These are phyloP conservation scores for Caiman crocodilus DNA, from an alignment of 2,797 vertebrate species.

Conservation along the genomic window DNA sequence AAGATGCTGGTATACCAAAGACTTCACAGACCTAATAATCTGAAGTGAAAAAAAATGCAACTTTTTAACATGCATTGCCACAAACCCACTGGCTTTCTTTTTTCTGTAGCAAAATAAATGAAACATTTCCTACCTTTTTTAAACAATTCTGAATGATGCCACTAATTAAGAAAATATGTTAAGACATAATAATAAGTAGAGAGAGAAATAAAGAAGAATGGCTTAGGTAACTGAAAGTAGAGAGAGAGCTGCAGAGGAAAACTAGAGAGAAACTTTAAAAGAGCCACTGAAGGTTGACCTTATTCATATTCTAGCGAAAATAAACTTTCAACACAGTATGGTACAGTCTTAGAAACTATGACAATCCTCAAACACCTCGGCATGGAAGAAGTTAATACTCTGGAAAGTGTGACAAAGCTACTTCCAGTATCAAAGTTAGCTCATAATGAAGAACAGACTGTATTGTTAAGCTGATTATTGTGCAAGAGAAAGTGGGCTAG, in stretches of 20 bases:
- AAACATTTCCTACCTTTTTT: neutral
- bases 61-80: accelerated
- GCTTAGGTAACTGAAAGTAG: neutral
- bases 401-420: neutral
- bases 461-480: neutral
- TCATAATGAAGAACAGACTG: neutral
- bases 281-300: neutral
- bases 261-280: neutral
- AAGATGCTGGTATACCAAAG: neutral
- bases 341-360: neutral
- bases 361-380: neutral
- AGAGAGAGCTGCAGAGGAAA: neutral
- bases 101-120: neutral
- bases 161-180: neutral
- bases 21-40: neutral
- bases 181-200: neutral
- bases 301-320: neutral
- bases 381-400: neutral
- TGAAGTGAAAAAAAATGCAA: neutral
- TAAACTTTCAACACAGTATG: neutral
- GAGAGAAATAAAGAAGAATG: neutral
- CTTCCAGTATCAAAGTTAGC: neutral
- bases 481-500: neutral
- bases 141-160: slow-evolving; percentile 1
- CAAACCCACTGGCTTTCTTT: neutral